Evolutionary conservation across 2,888 invertebrate genomes (phyloP).

Genomic region (Drosophila ezoana): DNA sequence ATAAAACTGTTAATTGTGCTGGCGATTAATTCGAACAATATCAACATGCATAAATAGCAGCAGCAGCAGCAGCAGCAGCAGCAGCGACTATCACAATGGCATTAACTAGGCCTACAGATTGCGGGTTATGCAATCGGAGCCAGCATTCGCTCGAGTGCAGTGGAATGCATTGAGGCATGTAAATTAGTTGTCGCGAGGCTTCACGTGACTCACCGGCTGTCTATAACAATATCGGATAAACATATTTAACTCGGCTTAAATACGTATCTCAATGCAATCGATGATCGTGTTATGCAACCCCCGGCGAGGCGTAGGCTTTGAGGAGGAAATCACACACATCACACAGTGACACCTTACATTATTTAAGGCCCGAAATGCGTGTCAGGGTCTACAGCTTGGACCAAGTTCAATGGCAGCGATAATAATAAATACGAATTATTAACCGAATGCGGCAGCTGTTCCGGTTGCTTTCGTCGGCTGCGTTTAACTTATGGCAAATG

Average conservation of each 20-base stretch:
- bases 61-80: constrained; percentile 29
- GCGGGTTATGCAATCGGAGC: constrained; percentile 28
- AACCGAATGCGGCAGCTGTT: constrained; percentile 22
- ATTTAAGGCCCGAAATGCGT: constrained; percentile 50
- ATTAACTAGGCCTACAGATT: constrained; percentile 33
- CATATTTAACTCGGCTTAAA: constrained; percentile 27
- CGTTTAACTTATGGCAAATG: constrained; percentile 6
- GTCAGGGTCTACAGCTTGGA: constrained; percentile 58
- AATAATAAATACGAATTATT: constrained; percentile 15
- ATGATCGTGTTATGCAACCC: constrained; percentile 52
- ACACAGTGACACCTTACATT: constrained; percentile 30
- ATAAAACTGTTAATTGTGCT: constrained; percentile 59
- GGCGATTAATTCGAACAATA: constrained; percentile 57
- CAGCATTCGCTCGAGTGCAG: constrained; percentile 49
- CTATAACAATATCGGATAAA: constrained; percentile 24
- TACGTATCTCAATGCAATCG: constrained; percentile 38
- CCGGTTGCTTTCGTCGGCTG: constrained; percentile 25
- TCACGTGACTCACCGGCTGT: constrained; percentile 65
- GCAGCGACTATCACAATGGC: constrained; percentile 27
- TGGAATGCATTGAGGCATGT: constrained; percentile 71
- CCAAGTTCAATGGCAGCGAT: constrained; percentile 66
- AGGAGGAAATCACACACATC: constrained; percentile 62
- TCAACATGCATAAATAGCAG: constrained; percentile 25
- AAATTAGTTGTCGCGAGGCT: constrained; percentile 59
- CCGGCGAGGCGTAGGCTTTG: constrained; percentile 1